These are phyloP conservation scores for Eretmochelys imbricata DNA, from an alignment of 2,113 vertebrate species.

Conservation along the genomic window DNA sequence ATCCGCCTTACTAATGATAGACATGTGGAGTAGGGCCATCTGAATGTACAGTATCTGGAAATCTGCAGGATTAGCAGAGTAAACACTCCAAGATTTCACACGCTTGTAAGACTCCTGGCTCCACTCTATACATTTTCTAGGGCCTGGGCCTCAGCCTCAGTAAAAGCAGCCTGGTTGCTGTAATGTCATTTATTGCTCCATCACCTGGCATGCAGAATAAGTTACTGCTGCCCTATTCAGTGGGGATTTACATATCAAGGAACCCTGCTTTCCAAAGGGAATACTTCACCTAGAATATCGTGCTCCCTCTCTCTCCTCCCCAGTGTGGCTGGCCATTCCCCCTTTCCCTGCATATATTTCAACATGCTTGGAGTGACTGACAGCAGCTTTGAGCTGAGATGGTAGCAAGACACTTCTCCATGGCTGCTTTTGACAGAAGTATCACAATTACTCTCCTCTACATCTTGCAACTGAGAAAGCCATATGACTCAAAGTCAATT, in stretches of 20 bases:
- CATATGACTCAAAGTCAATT: fast-evolving
- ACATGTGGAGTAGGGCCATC: background rate
- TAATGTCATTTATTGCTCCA: background rate
- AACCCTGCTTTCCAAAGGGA: background rate
- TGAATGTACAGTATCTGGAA: background rate
- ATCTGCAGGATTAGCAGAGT: background rate
- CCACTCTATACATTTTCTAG: background rate
- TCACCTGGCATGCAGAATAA: background rate
- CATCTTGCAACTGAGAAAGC: fast-evolving
- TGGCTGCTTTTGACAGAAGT: background rate
- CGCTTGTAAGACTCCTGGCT: background rate
- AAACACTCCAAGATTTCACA: background rate
- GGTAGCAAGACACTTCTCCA: background rate
- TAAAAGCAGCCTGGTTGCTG: background rate
- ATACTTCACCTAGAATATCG: background rate
- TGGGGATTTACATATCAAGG: background rate
- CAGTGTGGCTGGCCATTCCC: background rate
- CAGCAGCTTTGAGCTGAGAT: background rate
- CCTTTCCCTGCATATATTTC: background rate
- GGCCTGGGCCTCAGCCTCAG: background rate
- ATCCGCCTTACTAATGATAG: background rate
- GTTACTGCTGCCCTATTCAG: background rate
- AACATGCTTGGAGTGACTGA: background rate
- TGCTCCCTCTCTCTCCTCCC: background rate
- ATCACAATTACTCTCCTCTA: background rate